These are phyloP conservation scores for Typhlichthys eigenmanni DNA, from an alignment of 2,797 vertebrate species.

Conservation along the genomic window DNA sequence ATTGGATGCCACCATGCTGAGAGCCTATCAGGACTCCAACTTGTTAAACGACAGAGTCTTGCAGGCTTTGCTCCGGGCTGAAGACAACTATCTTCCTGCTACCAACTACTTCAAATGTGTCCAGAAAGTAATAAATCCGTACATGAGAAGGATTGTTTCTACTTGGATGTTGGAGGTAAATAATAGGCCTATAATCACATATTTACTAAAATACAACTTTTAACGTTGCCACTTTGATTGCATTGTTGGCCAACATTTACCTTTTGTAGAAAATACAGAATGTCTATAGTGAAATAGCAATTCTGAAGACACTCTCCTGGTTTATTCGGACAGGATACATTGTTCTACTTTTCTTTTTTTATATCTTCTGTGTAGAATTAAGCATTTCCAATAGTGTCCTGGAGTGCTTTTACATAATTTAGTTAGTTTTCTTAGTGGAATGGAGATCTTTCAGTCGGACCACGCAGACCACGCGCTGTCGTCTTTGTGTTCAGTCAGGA, in stretches of 20 bases:
- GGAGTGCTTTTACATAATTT: slow-evolving; percentile 82
- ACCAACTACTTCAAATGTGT: slow-evolving; percentile 94
- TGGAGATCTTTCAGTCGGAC: slow-evolving; percentile 84
- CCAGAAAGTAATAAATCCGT: slow-evolving; percentile 88
- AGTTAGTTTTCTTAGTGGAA: slow-evolving; percentile 90
- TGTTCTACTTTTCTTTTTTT: too few relatives aligned
- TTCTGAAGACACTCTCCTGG: too few relatives aligned
- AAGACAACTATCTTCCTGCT: slow-evolving; percentile 90
- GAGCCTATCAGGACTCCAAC: slow-evolving; percentile 89
- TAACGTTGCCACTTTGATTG: too few relatives aligned
- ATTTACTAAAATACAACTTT: too few relatives aligned
- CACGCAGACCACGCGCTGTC: slow-evolving; percentile 57
- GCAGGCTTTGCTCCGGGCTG: slow-evolving; percentile 86
- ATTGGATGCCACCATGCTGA: slow-evolving; percentile 83
- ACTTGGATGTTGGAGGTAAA: slow-evolving; percentile 97
- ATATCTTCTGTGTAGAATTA: too few relatives aligned
- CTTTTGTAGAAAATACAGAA: too few relatives aligned
- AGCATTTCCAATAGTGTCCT: background rate
- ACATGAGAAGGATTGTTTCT: slow-evolving; percentile 93
- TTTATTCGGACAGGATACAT: too few relatives aligned
- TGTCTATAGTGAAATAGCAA: too few relatives aligned
- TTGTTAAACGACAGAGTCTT: slow-evolving; percentile 91
- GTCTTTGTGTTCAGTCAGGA: slow-evolving; percentile 31
- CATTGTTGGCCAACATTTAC: background rate
- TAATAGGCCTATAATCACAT: slow-evolving; percentile 16